Conservation (phyloP, 2,888 invertebrate species). For the Chrysotoxum bicinctum region DNA sequence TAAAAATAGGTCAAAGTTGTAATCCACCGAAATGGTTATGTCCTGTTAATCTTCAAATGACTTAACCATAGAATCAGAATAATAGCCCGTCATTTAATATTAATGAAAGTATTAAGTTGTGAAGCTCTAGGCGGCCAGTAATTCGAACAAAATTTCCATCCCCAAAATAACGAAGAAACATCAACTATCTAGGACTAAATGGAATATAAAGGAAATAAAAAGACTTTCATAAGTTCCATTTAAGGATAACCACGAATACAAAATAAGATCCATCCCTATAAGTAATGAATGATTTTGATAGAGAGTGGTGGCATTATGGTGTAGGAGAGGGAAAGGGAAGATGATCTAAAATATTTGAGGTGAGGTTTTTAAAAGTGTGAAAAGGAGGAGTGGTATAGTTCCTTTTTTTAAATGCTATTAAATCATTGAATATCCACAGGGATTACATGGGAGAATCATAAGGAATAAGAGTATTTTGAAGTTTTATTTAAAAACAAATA, state of each 20-base stretch:
- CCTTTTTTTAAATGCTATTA: background rate
- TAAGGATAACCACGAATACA: constrained; percentile 1
- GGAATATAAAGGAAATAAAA: background rate
- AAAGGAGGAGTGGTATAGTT: background rate
- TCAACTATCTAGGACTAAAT: background rate
- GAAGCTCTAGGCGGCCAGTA: background rate
- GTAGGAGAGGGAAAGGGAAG: background rate
- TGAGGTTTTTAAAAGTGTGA: background rate
- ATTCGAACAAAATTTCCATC: background rate
- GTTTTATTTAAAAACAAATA: too few species aligned
- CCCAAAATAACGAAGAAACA: background rate
- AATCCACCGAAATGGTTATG: background rate
- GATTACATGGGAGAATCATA: background rate
- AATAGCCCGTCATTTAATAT: constrained; percentile 9
- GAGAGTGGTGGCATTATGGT: too few species aligned
- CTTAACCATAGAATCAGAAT: background rate
- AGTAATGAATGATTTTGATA: background rate
- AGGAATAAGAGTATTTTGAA: too few species aligned
- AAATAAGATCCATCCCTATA: background rate
- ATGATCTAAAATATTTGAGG: background rate
- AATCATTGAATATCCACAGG: background rate
- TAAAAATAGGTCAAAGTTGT: constrained; percentile 2
- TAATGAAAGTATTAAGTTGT: constrained; percentile 10
- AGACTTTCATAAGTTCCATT: background rate
- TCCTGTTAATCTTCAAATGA: background rate